These are phyloP conservation scores for Calameuta idolon DNA, from an alignment of 2,888 invertebrate species.

Conservation along the genomic window DNA sequence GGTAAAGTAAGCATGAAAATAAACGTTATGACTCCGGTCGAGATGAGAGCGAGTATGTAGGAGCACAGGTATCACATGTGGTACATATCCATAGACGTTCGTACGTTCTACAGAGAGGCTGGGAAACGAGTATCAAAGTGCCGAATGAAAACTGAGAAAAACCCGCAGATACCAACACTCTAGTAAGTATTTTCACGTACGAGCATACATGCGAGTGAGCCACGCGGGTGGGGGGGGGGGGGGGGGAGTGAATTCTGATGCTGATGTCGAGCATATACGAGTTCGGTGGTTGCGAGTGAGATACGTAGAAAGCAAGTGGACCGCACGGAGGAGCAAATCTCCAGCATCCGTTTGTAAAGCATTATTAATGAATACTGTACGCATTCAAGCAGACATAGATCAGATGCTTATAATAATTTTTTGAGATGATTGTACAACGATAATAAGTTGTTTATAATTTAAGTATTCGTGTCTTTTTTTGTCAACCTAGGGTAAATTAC, in stretches of 20 bases:
- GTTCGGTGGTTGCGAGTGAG: background rate
- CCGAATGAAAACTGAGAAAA: constrained; percentile 30
- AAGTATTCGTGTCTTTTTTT: background rate
- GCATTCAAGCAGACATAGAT: constrained; percentile 51
- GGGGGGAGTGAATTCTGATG: background rate
- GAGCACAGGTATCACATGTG: background rate
- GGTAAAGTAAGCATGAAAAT: constrained; percentile 49
- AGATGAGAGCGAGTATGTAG: constrained; percentile 38
- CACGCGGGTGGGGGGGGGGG: background rate
- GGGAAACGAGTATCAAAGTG: constrained; percentile 27
- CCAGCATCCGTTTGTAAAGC: constrained; percentile 34
- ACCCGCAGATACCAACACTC: constrained; percentile 12
- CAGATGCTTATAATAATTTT: constrained; percentile 41
- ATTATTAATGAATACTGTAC: constrained; percentile 53
- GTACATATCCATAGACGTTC: background rate
- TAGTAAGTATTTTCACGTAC: constrained; percentile 17
- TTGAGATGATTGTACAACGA: constrained; percentile 25
- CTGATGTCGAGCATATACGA: background rate
- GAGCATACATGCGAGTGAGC: background rate
- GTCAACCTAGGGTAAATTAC: background rate
- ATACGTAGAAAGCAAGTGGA: background rate
- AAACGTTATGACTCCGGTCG: constrained; percentile 45
- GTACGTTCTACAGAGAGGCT: constrained; percentile 9
- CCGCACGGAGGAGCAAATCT: constrained; percentile 22
- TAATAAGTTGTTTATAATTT: background rate